Evolutionary conservation across 2,888 invertebrate species (phyloP), one percentile per base, ranked within the genome.

Genomic region (Aleiodes alternator): DNA sequence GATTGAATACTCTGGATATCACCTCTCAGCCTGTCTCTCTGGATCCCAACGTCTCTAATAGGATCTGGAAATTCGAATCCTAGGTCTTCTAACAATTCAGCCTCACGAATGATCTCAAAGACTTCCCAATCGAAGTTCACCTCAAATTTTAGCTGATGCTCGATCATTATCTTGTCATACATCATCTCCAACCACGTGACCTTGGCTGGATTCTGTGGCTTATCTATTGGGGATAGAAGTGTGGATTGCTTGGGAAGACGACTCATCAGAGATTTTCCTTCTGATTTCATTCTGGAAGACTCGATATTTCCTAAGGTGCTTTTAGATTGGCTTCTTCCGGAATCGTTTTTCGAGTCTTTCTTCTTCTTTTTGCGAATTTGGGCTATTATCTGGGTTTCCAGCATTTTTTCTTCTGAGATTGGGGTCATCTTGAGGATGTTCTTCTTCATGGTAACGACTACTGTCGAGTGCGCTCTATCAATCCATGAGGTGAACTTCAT

Each of bases 151-250:
- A 95, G 88, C 8, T 92, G 91, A 79, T 93, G 92, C 82, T 96
- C 95, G 70, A 93, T 92, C 80, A 95, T 90, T 68, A 95, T 91
- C 69, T 92, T 92, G 75, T 92, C 92, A 0, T 93, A 94, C 61
- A 95, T 93, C 69, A 95, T 90, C 84, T 95, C 94, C 12, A 93
- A 92, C 95, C 95, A 95, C 0, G 94, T 93, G 0, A 92, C 90
- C 76, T 80, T 81, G 29, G 77, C 66, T 23, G 23, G 55, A 4
- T 72, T 73, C 6, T 48, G 23, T 2, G 55, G 48, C 59, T 79
- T 79, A 9, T 79, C 77, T 7, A 69, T 69, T 4, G 76, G 51
- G 55, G 70, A 77, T 51, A 79, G 74, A 8, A 70, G 48, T 11
- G 76, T 78, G 43, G 79, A 77, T 9, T 61, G 51, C 71, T 70